Conservation (phyloP, 2,113 vertebrate species). For the Coptodon bakossiorum region DNA sequence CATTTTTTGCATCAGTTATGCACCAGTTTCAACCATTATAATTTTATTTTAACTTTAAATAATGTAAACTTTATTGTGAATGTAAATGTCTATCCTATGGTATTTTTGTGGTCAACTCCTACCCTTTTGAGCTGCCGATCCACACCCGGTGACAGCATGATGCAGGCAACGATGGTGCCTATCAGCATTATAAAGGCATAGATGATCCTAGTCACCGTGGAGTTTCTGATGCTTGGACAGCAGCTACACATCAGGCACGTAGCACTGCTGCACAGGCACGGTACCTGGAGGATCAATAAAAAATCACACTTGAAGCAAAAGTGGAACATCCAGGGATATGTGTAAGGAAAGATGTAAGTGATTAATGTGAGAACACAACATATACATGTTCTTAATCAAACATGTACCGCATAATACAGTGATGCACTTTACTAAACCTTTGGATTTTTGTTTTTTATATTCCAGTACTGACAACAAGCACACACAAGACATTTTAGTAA, state of each 20-base stretch:
- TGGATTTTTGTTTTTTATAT: not conserved
- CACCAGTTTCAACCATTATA: not conserved
- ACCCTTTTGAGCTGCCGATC: constrained; percentile 84
- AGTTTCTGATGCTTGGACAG: constrained; percentile 83
- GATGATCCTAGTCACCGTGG: constrained; percentile 82
- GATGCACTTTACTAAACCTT: not conserved
- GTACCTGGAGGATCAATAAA: constrained; percentile 68
- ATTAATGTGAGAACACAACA: not conserved
- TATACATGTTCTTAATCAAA: not conserved
- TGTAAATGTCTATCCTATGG: not conserved
- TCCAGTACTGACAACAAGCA: not conserved
- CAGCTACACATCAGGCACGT: constrained; percentile 83
- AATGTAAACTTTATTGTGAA: not conserved
- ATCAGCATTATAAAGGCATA: constrained; percentile 85
- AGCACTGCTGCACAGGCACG: constrained; percentile 83
- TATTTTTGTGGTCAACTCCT: not conserved
- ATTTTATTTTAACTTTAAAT: not conserved
- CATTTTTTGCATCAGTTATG: not conserved
- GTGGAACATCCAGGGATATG: not conserved
- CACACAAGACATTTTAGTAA: not conserved
- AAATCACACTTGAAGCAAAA: not conserved
- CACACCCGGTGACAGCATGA: constrained; percentile 83
- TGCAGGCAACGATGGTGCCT: constrained; percentile 76
- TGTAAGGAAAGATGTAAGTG: not conserved
- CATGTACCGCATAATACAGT: not conserved